Base-by-base conservation (phyloP, 2,888 invertebrate genomes). In the Bellardia pandia region DNA sequence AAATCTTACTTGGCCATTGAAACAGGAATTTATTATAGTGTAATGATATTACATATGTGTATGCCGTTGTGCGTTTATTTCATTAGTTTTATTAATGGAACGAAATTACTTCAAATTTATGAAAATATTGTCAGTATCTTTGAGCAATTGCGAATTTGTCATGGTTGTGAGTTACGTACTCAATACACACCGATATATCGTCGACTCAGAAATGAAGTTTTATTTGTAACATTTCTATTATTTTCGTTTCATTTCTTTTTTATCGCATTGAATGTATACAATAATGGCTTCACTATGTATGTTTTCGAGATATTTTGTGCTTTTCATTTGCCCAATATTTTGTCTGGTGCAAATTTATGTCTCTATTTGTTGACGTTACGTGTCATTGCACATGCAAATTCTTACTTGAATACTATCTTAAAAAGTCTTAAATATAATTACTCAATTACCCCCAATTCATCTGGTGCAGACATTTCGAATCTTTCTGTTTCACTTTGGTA, bases 321-420 rank as follows among this genome's bases (percentile, higher is more conserved):
- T 13, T 87, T 81, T 69, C 82, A 85, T 72, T 23, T 90, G 40
- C 86, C 89, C 11, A 87, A 88, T 68, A 66, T 88, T 23, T 68
- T 90, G 53, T 77, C 88, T 23, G 81, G 74, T 23, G 23, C 88
- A 2, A 89, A 88, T 77, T 81, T 89, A 77, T 82, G 80, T 4
- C 81, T 89, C 7, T 89, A 89, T 83, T 89, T 89, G 88, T 62
- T 89, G 62, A 76, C 82, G 0, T 33, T 89, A 30, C 88, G 89
- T n/a, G 42, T 82, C 11, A 83, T 88, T 8, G 72, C 78, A 4
- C 56, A 84, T 1, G 45, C 74, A 0, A 81, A 83, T 76, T 51
- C 71, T 0, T 85, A 82, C 42, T 37, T 58, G 2, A 89, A 89
- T 79, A 58, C 23, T 0, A 72, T 83, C 60, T 58, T 89, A 11